A percentile compares a stretch with the other conserved stretches of the same genome.
These are phyloP conservation scores for Haemorhous mexicanus DNA, from an alignment of 2,113 vertebrate species.

Conservation along the genomic window DNA sequence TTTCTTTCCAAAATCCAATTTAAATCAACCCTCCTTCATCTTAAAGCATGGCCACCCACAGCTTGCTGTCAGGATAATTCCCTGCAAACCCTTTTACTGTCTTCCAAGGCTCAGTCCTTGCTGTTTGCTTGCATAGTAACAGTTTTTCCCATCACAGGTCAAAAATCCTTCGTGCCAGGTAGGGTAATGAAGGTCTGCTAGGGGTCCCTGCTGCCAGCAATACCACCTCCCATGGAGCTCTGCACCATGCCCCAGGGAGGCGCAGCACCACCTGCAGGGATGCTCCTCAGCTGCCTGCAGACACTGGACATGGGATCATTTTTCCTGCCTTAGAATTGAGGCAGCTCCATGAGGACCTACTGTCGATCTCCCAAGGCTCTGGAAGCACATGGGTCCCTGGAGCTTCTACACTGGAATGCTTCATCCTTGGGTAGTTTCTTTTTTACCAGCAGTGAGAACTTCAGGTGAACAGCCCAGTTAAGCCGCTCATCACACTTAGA, in stretches of 20 bases:
- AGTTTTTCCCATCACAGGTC: not conserved
- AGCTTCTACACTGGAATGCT: accelerated
- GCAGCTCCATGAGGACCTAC: not conserved
- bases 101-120: not conserved
- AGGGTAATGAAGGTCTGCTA: not conserved
- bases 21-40: not conserved
- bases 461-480: not conserved
- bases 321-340: not conserved
- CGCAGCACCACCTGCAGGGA: not conserved
- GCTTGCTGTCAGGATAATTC: not conserved
- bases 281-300: not conserved
- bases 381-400: not conserved
- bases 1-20: not conserved
- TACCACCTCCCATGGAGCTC: not conserved
- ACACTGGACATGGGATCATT: not conserved
- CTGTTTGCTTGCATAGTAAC: not conserved
- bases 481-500: not conserved
- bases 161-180: not conserved
- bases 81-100: not conserved
- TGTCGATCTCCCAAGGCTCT: not conserved
- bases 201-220: not conserved
- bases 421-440: too few species aligned
- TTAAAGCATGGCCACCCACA: not conserved
- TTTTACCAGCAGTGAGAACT: not conserved
- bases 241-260: not conserved